Conservation (phyloP, 2,888 invertebrate species). For the Campoletis raptor region DNA sequence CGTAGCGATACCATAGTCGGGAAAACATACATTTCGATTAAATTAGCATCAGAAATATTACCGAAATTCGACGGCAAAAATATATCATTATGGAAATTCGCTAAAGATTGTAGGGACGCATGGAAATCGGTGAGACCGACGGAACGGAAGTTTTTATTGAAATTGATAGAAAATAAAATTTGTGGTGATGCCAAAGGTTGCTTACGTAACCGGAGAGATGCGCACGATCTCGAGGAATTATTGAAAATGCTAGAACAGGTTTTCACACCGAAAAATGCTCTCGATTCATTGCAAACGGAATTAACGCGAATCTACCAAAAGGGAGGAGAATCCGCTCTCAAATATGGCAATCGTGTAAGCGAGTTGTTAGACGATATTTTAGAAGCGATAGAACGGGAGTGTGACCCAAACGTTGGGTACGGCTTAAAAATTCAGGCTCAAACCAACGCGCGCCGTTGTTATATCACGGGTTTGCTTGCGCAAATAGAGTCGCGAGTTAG, state of each 20-base stretch:
- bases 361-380: conserved; percentile 36
- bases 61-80: conserved; percentile 25
- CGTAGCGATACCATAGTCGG: not conserved
- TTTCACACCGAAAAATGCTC: conserved; percentile 18
- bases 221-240: conserved; percentile 34
- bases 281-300: conserved; percentile 27
- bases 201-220: conserved; percentile 3
- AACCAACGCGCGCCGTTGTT: conserved; percentile 27
- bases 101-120: not conserved
- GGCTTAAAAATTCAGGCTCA: conserved; percentile 19
- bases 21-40: conserved; percentile 4
- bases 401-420: not conserved
- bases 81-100: too few relatives aligned
- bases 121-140: conserved; percentile 17
- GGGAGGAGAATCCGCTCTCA: conserved; percentile 31
- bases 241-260: conserved; percentile 25
- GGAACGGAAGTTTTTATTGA: conserved; percentile 25
- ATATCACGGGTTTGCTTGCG: conserved; percentile 11
- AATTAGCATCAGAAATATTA: conserved; percentile 46
- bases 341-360: conserved; percentile 46
- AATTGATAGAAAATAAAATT: conserved; percentile 44
- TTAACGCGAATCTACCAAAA: conserved; percentile 28
- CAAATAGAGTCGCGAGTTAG: conserved; percentile 40
- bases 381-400: conserved; percentile 42
- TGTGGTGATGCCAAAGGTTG: conserved; percentile 37